A percentile compares a stretch with the other conserved stretches of the same genome.
These are phyloP conservation scores for Hozukius guyotensis DNA, from an alignment of 2,797 vertebrate species.

Conservation along the genomic window DNA sequence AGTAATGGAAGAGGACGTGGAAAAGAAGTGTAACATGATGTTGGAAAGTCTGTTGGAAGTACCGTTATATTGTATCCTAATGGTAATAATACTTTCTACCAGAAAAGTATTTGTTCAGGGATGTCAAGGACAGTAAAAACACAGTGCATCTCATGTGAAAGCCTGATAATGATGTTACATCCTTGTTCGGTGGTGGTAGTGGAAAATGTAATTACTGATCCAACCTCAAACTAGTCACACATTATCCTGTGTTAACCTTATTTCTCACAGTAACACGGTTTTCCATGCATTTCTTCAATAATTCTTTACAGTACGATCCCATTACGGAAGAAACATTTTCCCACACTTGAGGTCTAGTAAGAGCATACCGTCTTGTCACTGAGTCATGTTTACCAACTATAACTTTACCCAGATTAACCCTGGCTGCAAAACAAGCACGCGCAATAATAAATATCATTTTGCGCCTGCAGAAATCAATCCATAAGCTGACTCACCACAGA, in stretches of 20 bases:
- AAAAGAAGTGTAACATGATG: neutral
- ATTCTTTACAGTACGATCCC: neutral
- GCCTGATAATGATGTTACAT: constrained; percentile 2
- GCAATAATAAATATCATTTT: constrained; percentile 6
- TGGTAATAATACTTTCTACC: neutral
- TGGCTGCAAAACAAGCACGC: neutral
- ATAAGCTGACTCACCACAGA: constrained; percentile 11
- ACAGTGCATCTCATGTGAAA: neutral
- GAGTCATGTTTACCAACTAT: constrained; percentile 13
- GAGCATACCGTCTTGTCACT: neutral
- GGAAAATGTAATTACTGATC: neutral
- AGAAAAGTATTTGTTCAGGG: neutral
- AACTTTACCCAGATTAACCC: constrained; percentile 3
- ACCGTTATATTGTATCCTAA: neutral
- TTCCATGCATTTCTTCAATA: neutral
- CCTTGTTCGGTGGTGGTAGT: neutral
- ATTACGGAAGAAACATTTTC: neutral
- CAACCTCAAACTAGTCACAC: constrained; percentile 2
- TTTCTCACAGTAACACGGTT: constrained; percentile 6
- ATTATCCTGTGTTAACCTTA: constrained; percentile 5
- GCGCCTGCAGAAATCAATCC: constrained; percentile 2
- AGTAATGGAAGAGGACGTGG: neutral
- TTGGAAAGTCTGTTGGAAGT: neutral
- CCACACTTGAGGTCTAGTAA: neutral
- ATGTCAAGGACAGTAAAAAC: neutral